These are phyloP conservation scores for Metellina segmentata DNA, from an alignment of 2,888 invertebrate species.

Conservation along the genomic window DNA sequence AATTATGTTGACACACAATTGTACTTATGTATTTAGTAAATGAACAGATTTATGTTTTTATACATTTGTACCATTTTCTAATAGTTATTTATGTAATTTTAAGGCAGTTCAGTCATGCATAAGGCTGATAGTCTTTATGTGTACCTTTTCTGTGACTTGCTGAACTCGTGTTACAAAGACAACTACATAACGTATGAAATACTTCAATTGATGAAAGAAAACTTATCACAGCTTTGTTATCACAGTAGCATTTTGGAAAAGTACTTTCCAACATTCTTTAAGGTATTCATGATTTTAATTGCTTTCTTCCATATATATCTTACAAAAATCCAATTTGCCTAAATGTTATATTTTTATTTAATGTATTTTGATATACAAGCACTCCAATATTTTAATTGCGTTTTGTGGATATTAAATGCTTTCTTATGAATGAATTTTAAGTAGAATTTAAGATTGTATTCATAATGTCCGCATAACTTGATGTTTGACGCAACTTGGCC, in stretches of 20 bases:
- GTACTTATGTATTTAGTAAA: neutral
- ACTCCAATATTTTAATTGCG: too few relatives aligned
- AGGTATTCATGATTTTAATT: conserved; percentile 34
- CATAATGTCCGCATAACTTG: too few relatives aligned
- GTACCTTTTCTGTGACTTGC: conserved; percentile 71
- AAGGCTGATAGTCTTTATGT: conserved; percentile 70
- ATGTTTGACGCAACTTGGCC: too few relatives aligned
- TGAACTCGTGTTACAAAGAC: conserved; percentile 69
- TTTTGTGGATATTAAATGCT: too few relatives aligned
- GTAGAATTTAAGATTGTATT: too few relatives aligned
- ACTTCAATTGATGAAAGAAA: conserved; percentile 67
- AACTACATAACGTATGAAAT: conserved; percentile 73
- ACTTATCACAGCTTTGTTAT: conserved; percentile 74
- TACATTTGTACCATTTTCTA: neutral
- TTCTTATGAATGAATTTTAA: too few relatives aligned
- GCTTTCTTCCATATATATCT: too few relatives aligned
- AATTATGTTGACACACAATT: neutral
- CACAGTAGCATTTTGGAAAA: conserved; percentile 75
- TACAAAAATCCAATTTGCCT: too few relatives aligned
- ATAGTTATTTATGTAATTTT: conserved; percentile 10
- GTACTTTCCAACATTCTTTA: conserved; percentile 76
- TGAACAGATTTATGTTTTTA: neutral
- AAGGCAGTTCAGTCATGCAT: conserved; percentile 74
- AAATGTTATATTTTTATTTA: too few relatives aligned
- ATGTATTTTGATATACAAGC: too few relatives aligned